Conservation (phyloP, 2,113 vertebrate genomes). For the Lethenteron camtschaticum region DNA sequence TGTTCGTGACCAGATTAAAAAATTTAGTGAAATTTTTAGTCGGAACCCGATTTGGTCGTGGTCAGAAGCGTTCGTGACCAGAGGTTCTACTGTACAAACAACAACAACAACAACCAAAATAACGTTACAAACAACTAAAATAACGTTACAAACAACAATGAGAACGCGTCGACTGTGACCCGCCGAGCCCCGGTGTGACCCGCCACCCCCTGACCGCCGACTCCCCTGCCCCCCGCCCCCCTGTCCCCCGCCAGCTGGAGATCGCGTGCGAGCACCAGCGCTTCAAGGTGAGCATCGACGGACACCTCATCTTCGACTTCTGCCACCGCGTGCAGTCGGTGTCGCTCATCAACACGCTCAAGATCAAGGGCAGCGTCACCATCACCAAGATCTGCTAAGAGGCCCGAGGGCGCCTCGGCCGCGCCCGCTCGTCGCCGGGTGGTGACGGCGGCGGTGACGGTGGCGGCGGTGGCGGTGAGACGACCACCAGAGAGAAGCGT, state of each 20-base stretch:
- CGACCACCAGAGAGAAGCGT: slow-evolving; percentile 2
- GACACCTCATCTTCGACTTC: slow-evolving; percentile 99
- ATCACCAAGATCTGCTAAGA: slow-evolving; percentile 88
- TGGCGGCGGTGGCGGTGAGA: not conserved
- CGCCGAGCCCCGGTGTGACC: too few relatives aligned
- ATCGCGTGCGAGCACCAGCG: slow-evolving; percentile 93
- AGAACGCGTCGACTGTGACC: too few relatives aligned
- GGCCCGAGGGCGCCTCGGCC: slow-evolving; percentile 18
- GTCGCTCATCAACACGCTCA: slow-evolving; percentile 68
- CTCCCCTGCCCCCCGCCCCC: too few relatives aligned
- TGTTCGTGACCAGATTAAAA: too few relatives aligned
- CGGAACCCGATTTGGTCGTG: too few relatives aligned
- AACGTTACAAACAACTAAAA: too few relatives aligned
- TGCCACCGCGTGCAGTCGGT: slow-evolving; percentile 85
- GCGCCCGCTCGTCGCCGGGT: slow-evolving; percentile 15
- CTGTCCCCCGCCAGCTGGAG: slow-evolving; percentile 48
- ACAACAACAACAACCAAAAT: too few relatives aligned
- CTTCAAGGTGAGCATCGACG: slow-evolving; percentile 92
- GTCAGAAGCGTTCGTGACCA: too few relatives aligned
- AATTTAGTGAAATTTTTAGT: too few relatives aligned
- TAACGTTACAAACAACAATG: too few relatives aligned
- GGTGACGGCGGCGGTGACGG: slow-evolving; percentile 8
- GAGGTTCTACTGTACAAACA: too few relatives aligned
- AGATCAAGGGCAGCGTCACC: slow-evolving; percentile 79
- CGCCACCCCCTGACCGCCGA: too few relatives aligned